A percentile compares a stretch with the other conserved stretches of the same genome.
phyloP scores from a whole-genome alignment of 2,797 vertebrate species.

The Sebastes cheni region DNA sequence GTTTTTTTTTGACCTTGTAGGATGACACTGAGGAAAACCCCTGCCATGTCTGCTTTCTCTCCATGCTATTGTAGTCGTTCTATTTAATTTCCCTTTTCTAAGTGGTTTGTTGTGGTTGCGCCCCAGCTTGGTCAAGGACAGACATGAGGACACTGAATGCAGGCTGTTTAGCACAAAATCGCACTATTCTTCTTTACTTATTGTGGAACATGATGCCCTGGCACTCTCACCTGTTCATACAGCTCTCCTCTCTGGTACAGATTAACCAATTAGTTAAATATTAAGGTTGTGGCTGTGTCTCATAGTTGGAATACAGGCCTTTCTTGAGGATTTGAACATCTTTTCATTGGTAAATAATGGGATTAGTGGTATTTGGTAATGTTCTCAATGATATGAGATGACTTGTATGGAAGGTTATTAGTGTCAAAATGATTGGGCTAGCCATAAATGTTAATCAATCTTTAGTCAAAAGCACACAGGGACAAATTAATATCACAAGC shows the following conservation, averaged over 20 bases:
- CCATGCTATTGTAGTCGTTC: constrained; percentile 66
- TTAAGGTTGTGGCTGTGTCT: constrained; percentile 22
- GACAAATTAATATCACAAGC: not conserved
- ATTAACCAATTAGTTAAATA: constrained; percentile 10
- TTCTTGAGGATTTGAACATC: not conserved
- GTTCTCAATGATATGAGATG: not conserved
- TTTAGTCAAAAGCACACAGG: not conserved
- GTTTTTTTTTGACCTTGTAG: constrained; percentile 65
- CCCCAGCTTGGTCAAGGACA: constrained; percentile 70
- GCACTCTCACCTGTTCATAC: constrained; percentile 15
- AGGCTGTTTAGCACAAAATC: constrained; percentile 44
- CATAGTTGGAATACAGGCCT: not conserved
- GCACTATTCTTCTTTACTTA: constrained; percentile 21
- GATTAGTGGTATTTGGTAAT: not conserved
- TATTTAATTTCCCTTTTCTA: constrained; percentile 75
- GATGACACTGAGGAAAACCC: constrained; percentile 69
- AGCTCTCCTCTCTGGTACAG: not conserved
- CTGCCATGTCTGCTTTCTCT: constrained; percentile 61
- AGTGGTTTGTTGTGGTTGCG: constrained; percentile 76
- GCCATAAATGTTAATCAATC: not conserved
- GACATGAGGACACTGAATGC: constrained; percentile 49
- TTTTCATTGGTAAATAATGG: not conserved
- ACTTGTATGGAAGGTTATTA: not conserved
- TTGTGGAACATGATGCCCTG: not conserved
- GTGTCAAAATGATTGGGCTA: not conserved